Evolutionary conservation across 1,140 invertebrate species (phyloP), one percentile per base, ranked within the genome.

Genomic region (Lethrus apterus): DNA sequence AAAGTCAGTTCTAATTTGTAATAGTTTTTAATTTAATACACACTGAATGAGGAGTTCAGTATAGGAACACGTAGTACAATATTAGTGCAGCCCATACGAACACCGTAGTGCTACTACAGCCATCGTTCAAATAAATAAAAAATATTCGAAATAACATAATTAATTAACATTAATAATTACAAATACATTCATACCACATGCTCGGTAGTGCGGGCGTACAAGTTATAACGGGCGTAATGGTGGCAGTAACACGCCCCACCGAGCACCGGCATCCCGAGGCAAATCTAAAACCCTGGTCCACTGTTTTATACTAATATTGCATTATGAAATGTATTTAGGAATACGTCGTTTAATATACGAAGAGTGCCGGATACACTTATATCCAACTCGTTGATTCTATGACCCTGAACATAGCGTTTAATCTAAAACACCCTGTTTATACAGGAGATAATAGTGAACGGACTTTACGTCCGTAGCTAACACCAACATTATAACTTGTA

Each of bases 1-100:
- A 50, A 51, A 50, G 20, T 18, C 30, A 48, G 35, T 3, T 36
- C 31, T 46, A 40, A 40, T 48, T 57, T 55, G 58, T 60, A 63
- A 62, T 63, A 59, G 56, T 60, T 60, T 63, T 48, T 62, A 57
- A 60, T 62, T 58, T 58, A 60, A 60, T 60, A 63, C 59, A 63
- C 61, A 63, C 59, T 63, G 59, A 62, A 58, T 60, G 55, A 55
- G 55, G 59, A 62, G 56, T 58, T 63, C 54, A 54, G 59, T 52
- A 62, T 63, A 62, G 59, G 59, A 62, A 62, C 59, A 58, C 56
- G 58, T 56, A 55, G 49, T 56, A 51, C 38, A 45, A 48, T 43
- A 50, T 46, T 18, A 43, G 46, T 58, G 58, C 53, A 61, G 57
- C 56, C 52, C 61, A 51, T 60, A 61, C 54, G 52, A 57, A 59